Base-by-base conservation (phyloP, 2,113 vertebrate genomes). In the Gnathonemus echidnorhynchus region DNA sequence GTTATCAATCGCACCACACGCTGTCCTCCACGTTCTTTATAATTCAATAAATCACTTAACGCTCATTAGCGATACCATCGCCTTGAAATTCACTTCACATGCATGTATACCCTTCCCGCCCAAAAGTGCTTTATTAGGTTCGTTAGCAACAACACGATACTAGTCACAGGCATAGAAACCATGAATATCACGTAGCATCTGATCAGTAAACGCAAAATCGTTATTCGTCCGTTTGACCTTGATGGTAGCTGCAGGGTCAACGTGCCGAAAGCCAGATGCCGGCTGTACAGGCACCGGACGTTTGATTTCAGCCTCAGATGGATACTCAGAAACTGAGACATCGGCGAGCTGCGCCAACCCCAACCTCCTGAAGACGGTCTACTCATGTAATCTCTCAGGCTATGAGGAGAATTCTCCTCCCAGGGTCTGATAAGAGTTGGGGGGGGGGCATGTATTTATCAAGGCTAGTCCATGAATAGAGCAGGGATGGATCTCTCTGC, bases 31-130 rank as follows among this genome's bases (percentile, higher is more conserved):
- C 35, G 1, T 21, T 86, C 53, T 56, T 86, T 13, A 86, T 21
- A 48, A 86, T 88, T 90, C 86, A 87, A 52, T 88, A 88, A 92
- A 90, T 91, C 89, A 90, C 86, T 91, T 86, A 35, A 50, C 13
- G 42, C 10, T 50, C 9, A 49, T 49, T 86, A 48, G 49, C n/a
- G 39, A 50, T 27, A 49, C 27, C n/a, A 27, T 48, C 3, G 46
- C 7, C 84, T 50, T 48, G 84, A 86, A 48, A 86, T 19, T 80
- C 74, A 42, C 13, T 19, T 42, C 17, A 80, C 3, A 77, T 24
- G 11, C 0, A 3, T 77, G 15, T 39, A 5, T 35, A 2, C 13
- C 31, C 35, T 80, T 35, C 74, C 31, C 35, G 13, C 35, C 35
- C 15, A 19, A 42, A 80, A 80, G 74, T 17, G 11, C 35, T 17